Evolutionary conservation across 2,888 invertebrate genomes (phyloP).

Genomic region (Apamea anceps): DNA sequence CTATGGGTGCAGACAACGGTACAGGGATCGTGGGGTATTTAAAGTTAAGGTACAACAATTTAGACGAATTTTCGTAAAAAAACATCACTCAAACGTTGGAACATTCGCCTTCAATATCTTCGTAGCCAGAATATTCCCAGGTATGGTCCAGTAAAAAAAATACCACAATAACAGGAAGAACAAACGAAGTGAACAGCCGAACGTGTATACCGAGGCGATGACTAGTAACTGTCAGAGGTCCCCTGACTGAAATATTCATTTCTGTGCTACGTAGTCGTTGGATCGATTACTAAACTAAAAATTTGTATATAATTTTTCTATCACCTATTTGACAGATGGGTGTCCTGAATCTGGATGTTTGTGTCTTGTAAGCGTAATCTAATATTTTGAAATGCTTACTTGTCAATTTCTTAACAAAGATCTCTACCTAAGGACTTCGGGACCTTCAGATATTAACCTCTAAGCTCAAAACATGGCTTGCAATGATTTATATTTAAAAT

Average conservation of each 20-base stretch:
- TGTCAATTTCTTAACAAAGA: not conserved
- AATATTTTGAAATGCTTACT: not conserved
- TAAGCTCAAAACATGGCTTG: not conserved
- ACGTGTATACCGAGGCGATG: no score
- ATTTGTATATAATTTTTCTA: not conserved
- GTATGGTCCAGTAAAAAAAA: no score
- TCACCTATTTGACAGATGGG: not conserved
- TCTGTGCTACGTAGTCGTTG: not conserved
- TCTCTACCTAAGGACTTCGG: not conserved
- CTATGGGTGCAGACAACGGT: no score
- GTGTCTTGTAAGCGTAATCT: not conserved
- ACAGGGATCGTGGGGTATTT: no score
- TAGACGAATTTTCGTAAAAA: no score
- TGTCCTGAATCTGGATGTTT: not conserved
- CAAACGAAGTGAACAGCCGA: no score
- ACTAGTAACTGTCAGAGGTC: not conserved
- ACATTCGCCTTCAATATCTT: no score
- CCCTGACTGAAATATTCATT: not conserved
- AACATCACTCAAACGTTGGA: no score
- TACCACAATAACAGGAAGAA: no score
- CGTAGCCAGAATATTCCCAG: no score
- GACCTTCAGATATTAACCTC: not conserved
- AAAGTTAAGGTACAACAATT: no score
- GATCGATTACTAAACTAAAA: not conserved
- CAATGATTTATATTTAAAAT: slow-evolving; percentile 4